Base-by-base conservation (phyloP, 2,888 invertebrate genomes). In the Apoda limacodes region DNA sequence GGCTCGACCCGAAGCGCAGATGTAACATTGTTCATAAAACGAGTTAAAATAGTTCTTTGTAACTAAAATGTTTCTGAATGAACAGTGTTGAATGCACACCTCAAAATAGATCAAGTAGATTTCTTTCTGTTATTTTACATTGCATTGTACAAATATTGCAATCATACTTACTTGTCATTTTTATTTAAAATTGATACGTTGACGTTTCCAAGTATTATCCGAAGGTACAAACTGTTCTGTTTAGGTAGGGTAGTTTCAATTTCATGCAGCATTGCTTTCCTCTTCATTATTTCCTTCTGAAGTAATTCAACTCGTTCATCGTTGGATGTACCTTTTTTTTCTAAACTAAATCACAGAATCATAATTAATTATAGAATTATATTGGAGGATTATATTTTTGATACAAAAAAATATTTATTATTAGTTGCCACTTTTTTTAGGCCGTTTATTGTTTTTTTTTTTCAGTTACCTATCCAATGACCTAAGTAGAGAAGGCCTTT, bases 131-230 rank as follows among this genome's bases (percentile, higher is more conserved):
- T n/a, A n/a, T 21, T 10, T 14, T 21, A 12, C 15, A 19, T 13
- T 17, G 9, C 21, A 14, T 12, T n/a, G 13, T 17, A 6, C 17
- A 17, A 7, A 17, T 17, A 6, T 17, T 17, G 7, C 17, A 17
- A 17, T n/a, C n/a, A 27, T 38, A 81, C 89, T 83, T 82, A 95
- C 93, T 96, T 97, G 71, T 97, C 97, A 64, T 89, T 92, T 82
- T 95, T 95, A 80, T 97, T 97, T 39, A 98, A 83, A 65, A 99
- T 93, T 13, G 98, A 98, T 13, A 98, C 95, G 76, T 98, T 98
- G 25, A 99, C 95, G 68, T 94, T 94, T 46, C 99, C 99, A 38
- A 99, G 85, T 65, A 99, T 98, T 55, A 98, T 95, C 72, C 83
- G 66, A 19, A 75, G 61, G 68, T 99, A 99, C 41, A 88, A 82